These are phyloP conservation scores for Nothura maculosa DNA, from an alignment of 2,797 vertebrate genomes.

Conservation along the genomic window DNA sequence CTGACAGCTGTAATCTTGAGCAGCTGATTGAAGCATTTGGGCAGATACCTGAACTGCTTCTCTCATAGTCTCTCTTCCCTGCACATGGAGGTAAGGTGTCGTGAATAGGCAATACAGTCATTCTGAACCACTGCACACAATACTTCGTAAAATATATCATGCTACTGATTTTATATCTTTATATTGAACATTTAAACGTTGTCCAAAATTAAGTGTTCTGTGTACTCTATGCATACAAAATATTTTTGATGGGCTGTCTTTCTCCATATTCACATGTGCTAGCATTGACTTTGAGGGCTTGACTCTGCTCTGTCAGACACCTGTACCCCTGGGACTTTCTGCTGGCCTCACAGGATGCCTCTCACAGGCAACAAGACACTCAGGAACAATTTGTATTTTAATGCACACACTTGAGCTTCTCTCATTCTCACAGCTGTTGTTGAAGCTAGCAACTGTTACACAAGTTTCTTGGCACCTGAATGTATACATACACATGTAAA, in stretches of 20 bases:
- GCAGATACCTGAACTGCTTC: background rate
- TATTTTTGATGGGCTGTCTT: background rate
- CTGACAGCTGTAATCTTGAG: constrained; percentile 9
- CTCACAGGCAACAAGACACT: background rate
- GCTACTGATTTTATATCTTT: background rate
- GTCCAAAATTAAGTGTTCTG: background rate
- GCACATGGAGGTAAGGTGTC: accelerated
- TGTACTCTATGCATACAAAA: background rate
- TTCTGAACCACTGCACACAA: background rate
- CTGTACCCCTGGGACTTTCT: background rate
- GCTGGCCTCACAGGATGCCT: background rate
- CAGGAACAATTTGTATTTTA: background rate
- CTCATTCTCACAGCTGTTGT: background rate
- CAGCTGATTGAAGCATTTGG: background rate
- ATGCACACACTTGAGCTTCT: background rate
- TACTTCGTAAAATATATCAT: background rate
- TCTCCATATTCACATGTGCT: background rate
- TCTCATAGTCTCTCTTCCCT: background rate
- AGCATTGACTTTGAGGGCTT: background rate
- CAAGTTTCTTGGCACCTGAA: background rate
- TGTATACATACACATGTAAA: background rate
- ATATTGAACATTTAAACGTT: background rate
- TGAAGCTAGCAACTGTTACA: background rate
- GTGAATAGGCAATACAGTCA: background rate
- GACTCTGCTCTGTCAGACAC: background rate